phyloP scores from a whole-genome alignment of 2,797 vertebrate species.

The Chanos chanos region DNA sequence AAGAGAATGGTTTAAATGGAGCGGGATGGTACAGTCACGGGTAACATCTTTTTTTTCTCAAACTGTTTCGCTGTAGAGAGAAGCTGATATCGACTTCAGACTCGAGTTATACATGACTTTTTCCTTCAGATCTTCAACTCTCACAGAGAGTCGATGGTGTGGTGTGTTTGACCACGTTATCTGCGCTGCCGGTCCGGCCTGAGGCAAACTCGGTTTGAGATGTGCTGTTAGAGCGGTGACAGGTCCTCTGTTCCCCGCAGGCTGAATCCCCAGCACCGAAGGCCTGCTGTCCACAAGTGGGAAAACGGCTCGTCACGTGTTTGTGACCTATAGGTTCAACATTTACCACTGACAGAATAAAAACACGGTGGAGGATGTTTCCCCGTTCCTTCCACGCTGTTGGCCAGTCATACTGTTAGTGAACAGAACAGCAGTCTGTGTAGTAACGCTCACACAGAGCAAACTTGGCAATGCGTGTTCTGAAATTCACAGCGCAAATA shows the following conservation, averaged over 20 bases:
- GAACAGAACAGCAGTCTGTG: too few species aligned
- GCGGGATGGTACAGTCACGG: constrained; percentile 55
- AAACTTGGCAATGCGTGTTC: too few species aligned
- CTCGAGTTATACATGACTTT: constrained; percentile 65
- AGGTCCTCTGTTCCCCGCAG: constrained; percentile 50
- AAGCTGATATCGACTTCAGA: constrained; percentile 62
- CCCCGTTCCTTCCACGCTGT: too few species aligned
- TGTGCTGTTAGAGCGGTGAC: constrained; percentile 66
- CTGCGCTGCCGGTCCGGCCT: constrained; percentile 55
- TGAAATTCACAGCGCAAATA: too few species aligned
- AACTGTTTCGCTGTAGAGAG: constrained; percentile 70
- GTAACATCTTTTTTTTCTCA: constrained; percentile 66
- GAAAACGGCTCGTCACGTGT: too few species aligned
- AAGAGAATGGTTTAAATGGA: constrained; percentile 31
- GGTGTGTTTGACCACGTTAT: constrained; percentile 65
- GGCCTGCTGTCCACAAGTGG: too few species aligned
- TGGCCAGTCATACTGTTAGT: too few species aligned
- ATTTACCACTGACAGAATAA: too few species aligned
- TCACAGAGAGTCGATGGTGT: constrained; percentile 55
- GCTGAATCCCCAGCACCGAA: constrained; percentile 16
- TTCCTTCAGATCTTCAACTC: constrained; percentile 62
- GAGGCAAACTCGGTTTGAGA: constrained; percentile 64
- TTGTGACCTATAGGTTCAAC: too few species aligned
- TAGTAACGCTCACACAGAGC: too few species aligned
- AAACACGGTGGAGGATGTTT: too few species aligned